Base-by-base conservation (phyloP, 2,797 vertebrate genomes). In the Enteromius mattozi region DNA sequence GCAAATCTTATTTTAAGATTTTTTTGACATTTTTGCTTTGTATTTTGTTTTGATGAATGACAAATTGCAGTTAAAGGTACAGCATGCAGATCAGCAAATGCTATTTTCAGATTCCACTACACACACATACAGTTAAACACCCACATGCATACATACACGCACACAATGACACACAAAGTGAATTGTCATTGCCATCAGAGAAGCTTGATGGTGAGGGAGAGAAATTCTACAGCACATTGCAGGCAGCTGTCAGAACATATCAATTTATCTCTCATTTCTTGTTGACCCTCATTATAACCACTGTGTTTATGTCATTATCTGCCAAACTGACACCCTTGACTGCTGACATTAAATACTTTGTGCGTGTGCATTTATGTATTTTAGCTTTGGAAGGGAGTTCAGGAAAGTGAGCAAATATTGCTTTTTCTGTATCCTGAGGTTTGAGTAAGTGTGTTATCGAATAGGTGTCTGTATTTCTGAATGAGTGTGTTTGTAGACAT, bases 241-340 rank as follows among this genome's bases (percentile, higher is more conserved):
- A 76, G 59, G 17, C 35, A 80, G 35, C 80, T 81, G 82, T 79
- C 81, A 66, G 74, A 40, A 79, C 21, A 45, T n/a, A 81, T 85
- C 72, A 84, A 80, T 88, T 87, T 80, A 86, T 85, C 80, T 81
- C 88, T 88, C 89, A 92, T 86, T 33, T 35, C 81, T 91, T 87
- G 92, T 93, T 93, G 92, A 94, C 92, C 92, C 93, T 91, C 85
- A 84, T 86, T 86, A 89, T 71, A 88, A 77, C 54, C 70, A 84
- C 75, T 88, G 86, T 89, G 90, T 87, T 86, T 88, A 86, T 89
- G 88, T 89, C 85, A 92, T 94, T 93, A 92, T 92, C 83, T 89
- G 87, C 74, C 86, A 21, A 86, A 89, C 91, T 91, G 91, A 92
- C 88, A 89, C 89, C 88, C 88, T 91, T 89, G 87, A 93, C 92